Evolutionary conservation across 2,113 vertebrate species (phyloP).

Genomic region (Typhlomys cinereus): DNA sequence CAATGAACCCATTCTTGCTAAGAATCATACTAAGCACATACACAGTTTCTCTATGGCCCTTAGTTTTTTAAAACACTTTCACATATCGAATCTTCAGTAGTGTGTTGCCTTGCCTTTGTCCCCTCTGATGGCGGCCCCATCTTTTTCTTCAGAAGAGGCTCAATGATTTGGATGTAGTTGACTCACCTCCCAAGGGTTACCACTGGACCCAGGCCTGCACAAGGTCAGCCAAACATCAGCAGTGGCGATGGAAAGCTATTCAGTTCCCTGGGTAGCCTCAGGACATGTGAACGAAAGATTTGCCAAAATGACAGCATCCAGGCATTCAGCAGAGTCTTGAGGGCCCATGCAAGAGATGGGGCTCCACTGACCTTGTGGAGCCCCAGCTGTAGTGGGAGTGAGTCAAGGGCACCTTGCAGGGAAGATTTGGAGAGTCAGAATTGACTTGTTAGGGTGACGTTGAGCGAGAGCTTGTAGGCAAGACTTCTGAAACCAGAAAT

Average conservation of each 20-base stretch:
- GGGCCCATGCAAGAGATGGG: accelerated
- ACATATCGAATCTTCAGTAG: background rate
- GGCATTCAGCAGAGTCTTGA: background rate
- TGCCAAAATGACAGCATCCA: background rate
- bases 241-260: background rate
- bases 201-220: background rate
- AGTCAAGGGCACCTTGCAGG: background rate
- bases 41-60: background rate
- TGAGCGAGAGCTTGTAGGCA: background rate
- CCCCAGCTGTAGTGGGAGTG: background rate
- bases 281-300: background rate
- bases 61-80: background rate
- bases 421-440: background rate
- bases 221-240: accelerated
- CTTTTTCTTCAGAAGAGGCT: background rate
- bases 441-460: background rate
- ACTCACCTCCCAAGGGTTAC: background rate
- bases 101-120: background rate
- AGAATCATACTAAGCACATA: too few species aligned
- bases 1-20: too few species aligned
- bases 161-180: background rate
- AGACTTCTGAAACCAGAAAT: background rate
- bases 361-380: background rate
- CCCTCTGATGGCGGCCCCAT: background rate
- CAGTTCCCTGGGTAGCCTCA: background rate